phyloP scores from a whole-genome alignment of 1,140 invertebrate species.

The Protaetia brevitarsis region DNA sequence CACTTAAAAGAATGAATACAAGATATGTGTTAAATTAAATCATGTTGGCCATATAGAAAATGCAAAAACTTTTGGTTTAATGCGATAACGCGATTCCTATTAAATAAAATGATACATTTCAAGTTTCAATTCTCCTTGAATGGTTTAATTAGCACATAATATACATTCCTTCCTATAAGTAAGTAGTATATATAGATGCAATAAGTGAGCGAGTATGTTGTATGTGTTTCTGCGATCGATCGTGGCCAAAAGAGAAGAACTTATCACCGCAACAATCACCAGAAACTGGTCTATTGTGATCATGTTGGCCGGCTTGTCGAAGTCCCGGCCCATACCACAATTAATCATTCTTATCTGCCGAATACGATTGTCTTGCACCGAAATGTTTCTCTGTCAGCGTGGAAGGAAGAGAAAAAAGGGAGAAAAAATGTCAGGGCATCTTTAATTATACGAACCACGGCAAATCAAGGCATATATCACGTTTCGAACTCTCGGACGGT shows the following conservation, averaged over 20 bases:
- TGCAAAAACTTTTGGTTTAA: too few species aligned
- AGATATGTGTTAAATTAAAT: too few species aligned
- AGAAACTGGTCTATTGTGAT: slow-evolving; percentile 19
- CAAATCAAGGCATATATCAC: slow-evolving; percentile 22
- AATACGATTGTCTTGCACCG: slow-evolving; percentile 20
- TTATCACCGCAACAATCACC: slow-evolving; percentile 15
- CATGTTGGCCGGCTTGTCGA: slow-evolving; percentile 5
- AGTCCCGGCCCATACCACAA: not conserved
- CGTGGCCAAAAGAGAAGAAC: not conserved
- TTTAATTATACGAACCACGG: slow-evolving; percentile 15
- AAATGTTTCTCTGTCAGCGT: slow-evolving; percentile 6
- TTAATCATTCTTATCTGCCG: slow-evolving; percentile 22
- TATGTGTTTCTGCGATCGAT: slow-evolving; percentile 5
- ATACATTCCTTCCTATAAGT: too few species aligned
- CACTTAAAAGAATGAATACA: too few species aligned
- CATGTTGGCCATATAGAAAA: too few species aligned
- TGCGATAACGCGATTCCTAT: too few species aligned
- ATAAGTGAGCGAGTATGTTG: not conserved
- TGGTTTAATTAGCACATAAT: too few species aligned
- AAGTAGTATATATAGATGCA: not conserved
- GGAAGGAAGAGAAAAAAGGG: slow-evolving; percentile 1
- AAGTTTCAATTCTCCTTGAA: too few species aligned
- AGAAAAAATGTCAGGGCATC: slow-evolving; percentile 9
- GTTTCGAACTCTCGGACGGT: slow-evolving; percentile 2
- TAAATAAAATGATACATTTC: too few species aligned